Evolutionary conservation across 2,113 vertebrate species (phyloP).

Genomic region (Ailurus styani): DNA sequence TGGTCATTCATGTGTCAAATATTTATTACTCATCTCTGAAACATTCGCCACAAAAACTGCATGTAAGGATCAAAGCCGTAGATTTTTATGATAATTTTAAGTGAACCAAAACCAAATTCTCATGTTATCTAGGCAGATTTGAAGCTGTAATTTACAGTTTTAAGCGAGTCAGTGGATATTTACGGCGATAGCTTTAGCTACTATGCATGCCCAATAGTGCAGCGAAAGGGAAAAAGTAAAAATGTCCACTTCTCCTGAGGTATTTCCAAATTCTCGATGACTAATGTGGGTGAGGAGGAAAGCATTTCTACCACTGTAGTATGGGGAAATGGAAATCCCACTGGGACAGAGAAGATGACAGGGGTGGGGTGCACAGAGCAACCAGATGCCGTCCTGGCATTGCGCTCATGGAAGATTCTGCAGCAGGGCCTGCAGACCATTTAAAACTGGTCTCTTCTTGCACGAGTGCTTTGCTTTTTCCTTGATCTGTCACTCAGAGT

Average conservation of each 20-base stretch:
- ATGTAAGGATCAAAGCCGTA: background rate
- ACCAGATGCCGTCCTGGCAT: background rate
- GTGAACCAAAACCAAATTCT: background rate
- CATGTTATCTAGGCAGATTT: background rate
- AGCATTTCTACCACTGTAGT: background rate
- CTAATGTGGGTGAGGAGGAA: background rate
- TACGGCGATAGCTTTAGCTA: background rate
- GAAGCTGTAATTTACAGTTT: background rate
- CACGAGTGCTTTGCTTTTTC: background rate
- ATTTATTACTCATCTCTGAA: background rate
- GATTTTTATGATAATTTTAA: background rate
- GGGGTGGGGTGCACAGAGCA: background rate
- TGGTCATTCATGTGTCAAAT: background rate
- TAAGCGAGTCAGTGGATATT: background rate
- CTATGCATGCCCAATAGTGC: background rate
- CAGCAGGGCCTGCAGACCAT: background rate
- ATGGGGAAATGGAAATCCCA: background rate
- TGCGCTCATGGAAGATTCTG: background rate
- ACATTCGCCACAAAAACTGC: background rate
- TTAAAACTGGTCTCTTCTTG: background rate
- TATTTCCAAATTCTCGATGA: background rate
- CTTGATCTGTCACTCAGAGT: background rate
- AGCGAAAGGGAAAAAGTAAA: background rate
- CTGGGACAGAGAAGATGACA: background rate
- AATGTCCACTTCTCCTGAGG: background rate